Evolutionary conservation across 2,888 invertebrate species (phyloP), one percentile per base, ranked within the genome.

Genomic region (Linnaemya vulpina): DNA sequence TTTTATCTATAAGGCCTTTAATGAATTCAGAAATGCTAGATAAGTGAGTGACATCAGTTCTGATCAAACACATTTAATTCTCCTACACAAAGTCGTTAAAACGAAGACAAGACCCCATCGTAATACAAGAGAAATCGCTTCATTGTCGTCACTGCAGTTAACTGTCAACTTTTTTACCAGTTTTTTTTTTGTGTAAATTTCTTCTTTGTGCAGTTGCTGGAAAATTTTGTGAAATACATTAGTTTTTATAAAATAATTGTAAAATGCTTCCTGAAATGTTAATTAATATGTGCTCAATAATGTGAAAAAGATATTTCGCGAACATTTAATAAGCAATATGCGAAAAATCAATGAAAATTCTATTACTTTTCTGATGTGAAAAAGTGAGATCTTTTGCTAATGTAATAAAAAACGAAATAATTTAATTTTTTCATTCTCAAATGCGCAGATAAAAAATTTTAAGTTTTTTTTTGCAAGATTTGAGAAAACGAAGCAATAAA

Each of bases 191-290:
- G 60, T 70, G 78, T 78, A 35, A 77, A 73, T 70, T 78, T 83
- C 78, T 83, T 73, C 73, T 83, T 83, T 78, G 79, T 79, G 79
- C 53, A 83, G 62, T 79, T 74, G 78, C 73, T 83, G 79, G 63
- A 79, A 62, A 67, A 51, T 71, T 82, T 83, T 71, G 71, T 77
- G 71, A 76, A 82, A 63, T 76, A 58, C 53, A 35, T 63, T 76
- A 62, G 53, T 62, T 60, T 79, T 53, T 60, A 62, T 67, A 49
- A 67, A 75, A 68, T 55, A 70, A 76, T 63, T 63, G 46, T 76
- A 77, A 76, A 58, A 77, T 73, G 55, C 30, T 80, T 73, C 68
- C 60, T 60, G n/a, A 67, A 53, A 22, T 40, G 35, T 51, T 74
- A 67, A 17, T 49, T 43, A 62, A 51, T 73, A 71, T 65, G 40